phyloP scores from a whole-genome alignment of 2,113 vertebrate species.

The Nibea coibor region DNA sequence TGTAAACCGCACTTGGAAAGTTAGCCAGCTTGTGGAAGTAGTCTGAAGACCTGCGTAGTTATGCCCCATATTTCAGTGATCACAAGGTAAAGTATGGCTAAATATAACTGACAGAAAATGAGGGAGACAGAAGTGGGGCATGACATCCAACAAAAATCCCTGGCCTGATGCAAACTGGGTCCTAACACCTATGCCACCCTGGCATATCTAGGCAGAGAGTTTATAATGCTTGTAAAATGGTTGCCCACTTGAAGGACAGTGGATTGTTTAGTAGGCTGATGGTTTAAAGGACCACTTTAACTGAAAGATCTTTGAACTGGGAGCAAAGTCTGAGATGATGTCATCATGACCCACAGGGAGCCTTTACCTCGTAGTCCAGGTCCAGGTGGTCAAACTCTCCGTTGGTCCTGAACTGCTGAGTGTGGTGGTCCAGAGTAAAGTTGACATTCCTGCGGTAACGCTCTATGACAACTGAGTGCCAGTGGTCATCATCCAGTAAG shows the following conservation, averaged over 20 bases:
- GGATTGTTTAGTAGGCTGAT: not conserved
- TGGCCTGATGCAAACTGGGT: not conserved
- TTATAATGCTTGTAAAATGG: not conserved
- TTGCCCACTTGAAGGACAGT: not conserved
- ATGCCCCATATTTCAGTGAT: too few relatives aligned
- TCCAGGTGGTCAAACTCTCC: slow-evolving; percentile 98
- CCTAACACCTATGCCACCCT: not conserved
- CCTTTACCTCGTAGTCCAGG: slow-evolving; percentile 93
- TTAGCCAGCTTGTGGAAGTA: too few relatives aligned
- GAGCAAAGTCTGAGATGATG: not conserved
- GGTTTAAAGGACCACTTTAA: too few relatives aligned
- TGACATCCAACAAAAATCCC: not conserved
- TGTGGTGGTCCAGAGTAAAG: slow-evolving; percentile 93
- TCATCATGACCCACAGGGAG: not conserved
- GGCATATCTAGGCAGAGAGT: not conserved
- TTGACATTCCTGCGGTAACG: slow-evolving; percentile 94
- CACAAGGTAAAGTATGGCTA: too few relatives aligned
- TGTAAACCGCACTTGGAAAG: too few relatives aligned
- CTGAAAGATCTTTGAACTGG: too few relatives aligned
- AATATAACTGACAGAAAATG: not conserved
- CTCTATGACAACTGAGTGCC: slow-evolving; percentile 93
- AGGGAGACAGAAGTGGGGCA: not conserved
- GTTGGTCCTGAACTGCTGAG: slow-evolving; percentile 94
- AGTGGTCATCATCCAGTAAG: slow-evolving; percentile 95
- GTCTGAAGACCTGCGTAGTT: too few relatives aligned